Percentiles rank a stretch among this genome's conserved stretches.
Evolutionary conservation across 30 jellyfish, hydroid and myxozoan genomes (phyloP).

Genomic region (Turritopsis rubra): DNA sequence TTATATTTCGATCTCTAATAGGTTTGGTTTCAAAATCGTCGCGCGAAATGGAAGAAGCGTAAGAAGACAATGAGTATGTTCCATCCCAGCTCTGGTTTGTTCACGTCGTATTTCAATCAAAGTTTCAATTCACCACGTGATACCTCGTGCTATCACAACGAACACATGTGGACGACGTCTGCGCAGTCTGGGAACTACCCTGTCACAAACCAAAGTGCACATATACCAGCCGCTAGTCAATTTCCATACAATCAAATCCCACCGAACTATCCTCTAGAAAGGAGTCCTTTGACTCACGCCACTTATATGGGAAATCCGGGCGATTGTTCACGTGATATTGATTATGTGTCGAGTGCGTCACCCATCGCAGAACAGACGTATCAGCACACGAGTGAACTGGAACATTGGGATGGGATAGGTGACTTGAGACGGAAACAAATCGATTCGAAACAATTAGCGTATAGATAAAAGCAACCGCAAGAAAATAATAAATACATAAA

Average conservation of each 20-base stretch:
- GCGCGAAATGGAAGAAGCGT: constrained; percentile 98
- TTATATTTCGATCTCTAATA: too few species aligned
- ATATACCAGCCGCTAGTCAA: constrained; percentile 15
- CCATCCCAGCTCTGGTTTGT: constrained; percentile 83
- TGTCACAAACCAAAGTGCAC: neutral
- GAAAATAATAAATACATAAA: too few species aligned
- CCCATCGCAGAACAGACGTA: neutral
- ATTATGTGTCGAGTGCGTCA: constrained; percentile 13
- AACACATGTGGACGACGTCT: constrained; percentile 81
- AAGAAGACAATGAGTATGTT: constrained; percentile 92
- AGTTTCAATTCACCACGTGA: constrained; percentile 62
- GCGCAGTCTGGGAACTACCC: constrained; percentile 41
- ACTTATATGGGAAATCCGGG: neutral
- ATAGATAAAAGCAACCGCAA: neutral
- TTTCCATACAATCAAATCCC: constrained; percentile 29
- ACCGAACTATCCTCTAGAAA: constrained; percentile 17
- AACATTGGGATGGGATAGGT: constrained; percentile 20
- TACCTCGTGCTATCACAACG: constrained; percentile 65
- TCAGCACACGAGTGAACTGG: neutral
- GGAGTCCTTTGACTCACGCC: neutral
- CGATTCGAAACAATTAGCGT: neutral
- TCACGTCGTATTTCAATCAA: constrained; percentile 85
- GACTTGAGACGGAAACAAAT: constrained; percentile 4
- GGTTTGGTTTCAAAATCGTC: constrained; percentile 99
- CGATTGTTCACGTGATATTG: neutral